phyloP scores from a whole-genome alignment of 2,797 vertebrate genomes.

The Channa striata region DNA sequence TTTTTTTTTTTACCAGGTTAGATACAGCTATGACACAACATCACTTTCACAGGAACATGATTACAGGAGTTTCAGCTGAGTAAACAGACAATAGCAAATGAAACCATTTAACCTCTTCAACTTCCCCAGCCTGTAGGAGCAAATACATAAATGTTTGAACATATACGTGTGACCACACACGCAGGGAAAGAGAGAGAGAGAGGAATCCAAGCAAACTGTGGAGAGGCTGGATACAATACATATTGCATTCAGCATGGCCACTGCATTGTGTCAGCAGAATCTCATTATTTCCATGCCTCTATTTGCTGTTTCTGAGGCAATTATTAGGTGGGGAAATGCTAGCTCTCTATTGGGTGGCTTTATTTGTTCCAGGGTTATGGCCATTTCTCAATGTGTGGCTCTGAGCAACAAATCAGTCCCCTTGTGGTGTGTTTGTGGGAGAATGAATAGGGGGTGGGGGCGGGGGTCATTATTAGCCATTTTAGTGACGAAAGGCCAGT shows the following conservation, averaged over 20 bases:
- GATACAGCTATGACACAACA: slow-evolving; percentile 50
- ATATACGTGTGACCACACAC: slow-evolving; percentile 5
- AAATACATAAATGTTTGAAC: slow-evolving; percentile 53
- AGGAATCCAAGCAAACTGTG: background rate
- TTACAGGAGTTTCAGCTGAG: slow-evolving; percentile 31
- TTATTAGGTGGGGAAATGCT: slow-evolving; percentile 55
- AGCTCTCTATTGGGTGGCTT: slow-evolving; percentile 48
- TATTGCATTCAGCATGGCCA: slow-evolving; percentile 35
- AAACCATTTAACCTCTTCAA: slow-evolving; percentile 71
- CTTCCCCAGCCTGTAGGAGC: slow-evolving; percentile 41
- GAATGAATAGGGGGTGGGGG: background rate
- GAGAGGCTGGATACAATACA: slow-evolving; percentile 30
- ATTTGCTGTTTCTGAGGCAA: slow-evolving; percentile 56
- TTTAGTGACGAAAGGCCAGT: slow-evolving; percentile 25
- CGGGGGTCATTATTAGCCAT: slow-evolving; percentile 34
- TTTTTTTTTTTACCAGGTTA: slow-evolving; percentile 25
- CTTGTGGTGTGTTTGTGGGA: slow-evolving; percentile 13
- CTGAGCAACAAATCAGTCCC: slow-evolving; percentile 18
- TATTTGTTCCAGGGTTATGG: slow-evolving; percentile 66
- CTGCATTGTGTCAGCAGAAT: slow-evolving; percentile 57
- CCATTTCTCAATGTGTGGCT: slow-evolving; percentile 53
- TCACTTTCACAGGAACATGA: slow-evolving; percentile 61
- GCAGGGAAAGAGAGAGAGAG: too few species aligned
- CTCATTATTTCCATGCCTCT: slow-evolving; percentile 60
- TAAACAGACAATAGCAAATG: slow-evolving; percentile 65